Base-by-base conservation (phyloP, 2,113 vertebrate genomes). In the Triplophysa dalaica region DNA sequence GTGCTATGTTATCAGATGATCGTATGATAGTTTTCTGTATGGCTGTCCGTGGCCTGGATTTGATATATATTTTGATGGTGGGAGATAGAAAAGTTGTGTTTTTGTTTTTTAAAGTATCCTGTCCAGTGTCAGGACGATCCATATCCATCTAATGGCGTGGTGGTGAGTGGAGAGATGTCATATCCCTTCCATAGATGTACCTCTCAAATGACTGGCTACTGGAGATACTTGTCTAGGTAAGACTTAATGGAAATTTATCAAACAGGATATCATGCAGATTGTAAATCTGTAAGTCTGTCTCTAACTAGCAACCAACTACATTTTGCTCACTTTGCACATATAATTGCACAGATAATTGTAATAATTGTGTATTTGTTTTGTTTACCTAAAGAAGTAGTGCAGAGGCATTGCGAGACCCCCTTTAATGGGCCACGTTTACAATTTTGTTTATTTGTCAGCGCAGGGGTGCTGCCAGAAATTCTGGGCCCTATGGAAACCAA, bases 121-220 rank as follows among this genome's bases (percentile, higher is more conserved):
- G 16, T 70, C 0, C 70, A 79, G 22, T 84, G 83, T 24, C n/a
- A 66, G 12, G 76, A 84, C 10, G 41, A 86, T 22, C 73, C 64
- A 2, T 78, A 56, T 82, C 80, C 73, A 2, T 54, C 66, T 17
- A 58, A 62, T 22, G 77, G 33, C 8, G 26, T 19, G 14, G 64
- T 85, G 41, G 21, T 77, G 33, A 54, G 8, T 33, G 85, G 38
- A 14, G 33, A 80, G 2, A 10, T 2, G 10, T 60, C 80, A 11
- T 21, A 41, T 19, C 29, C 12, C 11, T 33, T 83, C 13, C 11
- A 10, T 4, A 26, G 29, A 1, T 79, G 33, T 33, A 50, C 43
- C 19, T 68, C 77, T 29, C 56, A 82, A 24, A n/a, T 78, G 29
- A 75, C 24, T 2, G 54, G 70, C 0, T 73, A 73, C 3, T 19